Evolutionary conservation across 2,888 invertebrate species (phyloP).

Genomic region (Mythimna albipuncta): DNA sequence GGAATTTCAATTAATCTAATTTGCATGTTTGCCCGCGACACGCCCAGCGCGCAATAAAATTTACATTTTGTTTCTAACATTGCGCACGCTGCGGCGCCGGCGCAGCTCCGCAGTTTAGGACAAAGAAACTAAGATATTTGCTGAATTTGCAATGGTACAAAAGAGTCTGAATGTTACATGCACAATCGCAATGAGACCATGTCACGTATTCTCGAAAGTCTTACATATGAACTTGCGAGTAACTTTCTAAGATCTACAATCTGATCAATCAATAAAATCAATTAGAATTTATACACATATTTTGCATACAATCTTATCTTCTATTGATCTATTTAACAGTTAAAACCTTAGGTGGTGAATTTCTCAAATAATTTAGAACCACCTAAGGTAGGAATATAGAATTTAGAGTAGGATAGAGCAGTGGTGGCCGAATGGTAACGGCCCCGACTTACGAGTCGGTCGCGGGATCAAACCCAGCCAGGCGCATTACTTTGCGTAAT

Average conservation of each 20-base stretch:
- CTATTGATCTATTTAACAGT: too few species aligned
- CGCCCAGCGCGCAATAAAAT: constrained; percentile 65
- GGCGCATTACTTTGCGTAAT: too few species aligned
- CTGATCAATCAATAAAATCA: too few species aligned
- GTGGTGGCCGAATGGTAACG: too few species aligned
- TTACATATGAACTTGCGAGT: too few species aligned
- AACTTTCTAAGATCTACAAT: not conserved
- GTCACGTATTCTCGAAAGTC: not conserved
- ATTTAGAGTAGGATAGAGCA: not conserved
- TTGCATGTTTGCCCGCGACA: constrained; percentile 68
- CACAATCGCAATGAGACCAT: not conserved
- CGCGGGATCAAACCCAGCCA: too few species aligned
- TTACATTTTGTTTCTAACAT: constrained; percentile 63
- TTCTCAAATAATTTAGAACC: not conserved
- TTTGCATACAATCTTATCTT: too few species aligned
- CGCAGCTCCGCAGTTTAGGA: constrained; percentile 36
- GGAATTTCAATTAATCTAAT: constrained; percentile 75
- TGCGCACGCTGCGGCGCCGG: constrained; percentile 42
- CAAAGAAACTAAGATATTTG: constrained; percentile 21
- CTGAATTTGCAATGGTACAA: not conserved
- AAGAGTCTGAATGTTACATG: not conserved
- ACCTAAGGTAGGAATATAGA: not conserved
- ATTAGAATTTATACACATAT: too few species aligned
- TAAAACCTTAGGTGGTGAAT: not conserved
- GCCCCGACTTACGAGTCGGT: too few species aligned